These are phyloP conservation scores for Osmerus mordax DNA, from an alignment of 2,113 vertebrate species.

Conservation along the genomic window DNA sequence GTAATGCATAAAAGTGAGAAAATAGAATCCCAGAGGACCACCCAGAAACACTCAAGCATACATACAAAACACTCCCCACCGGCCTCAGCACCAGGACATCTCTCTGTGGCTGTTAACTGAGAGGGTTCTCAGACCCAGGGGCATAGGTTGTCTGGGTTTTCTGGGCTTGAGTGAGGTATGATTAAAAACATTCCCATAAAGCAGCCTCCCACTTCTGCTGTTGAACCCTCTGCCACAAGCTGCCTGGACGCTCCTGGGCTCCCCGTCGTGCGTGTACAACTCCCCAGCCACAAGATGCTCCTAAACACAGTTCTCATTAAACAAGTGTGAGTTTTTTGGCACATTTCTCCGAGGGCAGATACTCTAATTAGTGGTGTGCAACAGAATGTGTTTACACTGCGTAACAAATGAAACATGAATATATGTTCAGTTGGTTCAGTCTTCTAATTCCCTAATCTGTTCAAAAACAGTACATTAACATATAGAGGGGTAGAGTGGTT, in stretches of 20 bases:
- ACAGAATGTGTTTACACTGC: not conserved
- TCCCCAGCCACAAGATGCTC: not conserved
- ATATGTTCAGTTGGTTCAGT: not conserved
- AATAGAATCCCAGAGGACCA: slow-evolving; percentile 13
- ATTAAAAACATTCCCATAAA: slow-evolving; percentile 25
- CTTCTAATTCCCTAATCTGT: no score
- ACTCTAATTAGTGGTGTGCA: no score
- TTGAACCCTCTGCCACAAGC: slow-evolving; percentile 29
- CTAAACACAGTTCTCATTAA: not conserved
- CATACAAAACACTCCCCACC: slow-evolving; percentile 3
- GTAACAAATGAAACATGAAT: not conserved
- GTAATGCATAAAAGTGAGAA: slow-evolving; percentile 20
- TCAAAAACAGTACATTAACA: slow-evolving; percentile 27
- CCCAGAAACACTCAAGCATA: slow-evolving; percentile 10
- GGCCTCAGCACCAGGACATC: slow-evolving; percentile 5
- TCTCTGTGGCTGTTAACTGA: slow-evolving; percentile 26
- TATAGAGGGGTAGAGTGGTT: slow-evolving; percentile 42
- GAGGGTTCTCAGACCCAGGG: slow-evolving; percentile 8
- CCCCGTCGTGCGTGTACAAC: not conserved
- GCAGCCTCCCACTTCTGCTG: slow-evolving; percentile 15
- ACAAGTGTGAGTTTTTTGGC: not conserved
- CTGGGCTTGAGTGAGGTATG: slow-evolving; percentile 5
- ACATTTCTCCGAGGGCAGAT: no score
- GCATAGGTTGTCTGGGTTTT: slow-evolving; percentile 7
- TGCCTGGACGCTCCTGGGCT: slow-evolving; percentile 14